Conservation (phyloP, 1,140 invertebrate genomes). For the Cotesia chilonis region DNA sequence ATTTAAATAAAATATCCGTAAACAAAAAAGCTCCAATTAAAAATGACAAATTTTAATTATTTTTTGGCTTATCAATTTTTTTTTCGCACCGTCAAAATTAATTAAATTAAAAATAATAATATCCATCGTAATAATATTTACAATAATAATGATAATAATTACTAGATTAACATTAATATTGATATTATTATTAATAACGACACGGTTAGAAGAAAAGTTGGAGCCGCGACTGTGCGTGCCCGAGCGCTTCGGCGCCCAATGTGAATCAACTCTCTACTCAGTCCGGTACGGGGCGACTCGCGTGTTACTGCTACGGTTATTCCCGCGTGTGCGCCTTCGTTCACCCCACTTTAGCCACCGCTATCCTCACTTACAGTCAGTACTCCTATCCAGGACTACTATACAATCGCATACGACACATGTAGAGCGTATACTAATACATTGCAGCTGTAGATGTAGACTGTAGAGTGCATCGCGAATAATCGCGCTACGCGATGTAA, state of each 20-base stretch:
- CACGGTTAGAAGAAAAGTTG: constrained; percentile 57
- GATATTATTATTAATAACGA: constrained; percentile 43
- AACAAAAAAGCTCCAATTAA: neutral
- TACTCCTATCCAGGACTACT: neutral
- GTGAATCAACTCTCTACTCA: constrained; percentile 47
- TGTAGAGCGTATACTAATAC: too few species aligned
- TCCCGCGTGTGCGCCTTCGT: constrained; percentile 34
- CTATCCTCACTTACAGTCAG: constrained; percentile 3
- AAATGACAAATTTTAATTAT: too few species aligned
- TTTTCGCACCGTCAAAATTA: too few species aligned
- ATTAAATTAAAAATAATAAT: too few species aligned
- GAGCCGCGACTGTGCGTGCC: constrained; percentile 61
- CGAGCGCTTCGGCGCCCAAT: constrained; percentile 60
- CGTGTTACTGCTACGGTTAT: constrained; percentile 54
- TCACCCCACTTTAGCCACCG: constrained; percentile 43
- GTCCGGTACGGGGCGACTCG: constrained; percentile 39
- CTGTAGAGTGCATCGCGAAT: too few species aligned
- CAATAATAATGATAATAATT: neutral
- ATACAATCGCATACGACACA: too few species aligned
- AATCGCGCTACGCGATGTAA: too few species aligned
- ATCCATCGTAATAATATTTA: too few species aligned
- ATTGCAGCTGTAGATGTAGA: too few species aligned
- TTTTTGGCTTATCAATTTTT: too few species aligned
- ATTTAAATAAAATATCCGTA: constrained; percentile 1
- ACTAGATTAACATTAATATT: neutral